A percentile compares a stretch with the other conserved stretches of the same genome.
These are phyloP conservation scores for Ardeotis arabs DNA, from an alignment of 2,113 vertebrate species.

Conservation along the genomic window DNA sequence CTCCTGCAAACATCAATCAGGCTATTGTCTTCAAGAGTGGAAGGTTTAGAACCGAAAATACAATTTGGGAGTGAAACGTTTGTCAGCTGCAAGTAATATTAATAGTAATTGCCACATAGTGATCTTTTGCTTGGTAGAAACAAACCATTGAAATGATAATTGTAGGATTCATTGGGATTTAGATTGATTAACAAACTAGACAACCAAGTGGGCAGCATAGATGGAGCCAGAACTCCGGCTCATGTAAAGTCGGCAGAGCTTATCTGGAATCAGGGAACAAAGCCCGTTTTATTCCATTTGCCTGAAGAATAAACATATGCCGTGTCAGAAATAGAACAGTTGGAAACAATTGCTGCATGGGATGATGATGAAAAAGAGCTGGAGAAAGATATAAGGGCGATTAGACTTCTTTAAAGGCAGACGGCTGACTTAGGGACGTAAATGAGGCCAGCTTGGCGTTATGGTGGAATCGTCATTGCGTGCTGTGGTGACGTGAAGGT, in stretches of 20 bases:
- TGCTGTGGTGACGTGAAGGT: background rate
- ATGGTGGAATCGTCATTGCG: background rate
- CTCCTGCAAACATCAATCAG: background rate
- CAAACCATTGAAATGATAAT: conserved; percentile 47
- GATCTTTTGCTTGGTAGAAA: conserved; percentile 28
- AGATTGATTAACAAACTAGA: conserved; percentile 11
- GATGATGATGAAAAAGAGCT: background rate
- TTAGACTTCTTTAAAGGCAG: background rate
- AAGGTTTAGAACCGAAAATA: conserved; percentile 17
- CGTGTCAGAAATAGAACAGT: background rate
- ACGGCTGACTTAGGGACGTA: background rate
- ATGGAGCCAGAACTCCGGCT: background rate
- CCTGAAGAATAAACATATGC: background rate
- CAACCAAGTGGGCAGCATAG: background rate
- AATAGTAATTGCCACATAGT: conserved; percentile 36
- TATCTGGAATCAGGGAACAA: background rate
- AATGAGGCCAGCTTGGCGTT: background rate
- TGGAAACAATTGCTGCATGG: background rate
- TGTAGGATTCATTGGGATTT: conserved; percentile 36
- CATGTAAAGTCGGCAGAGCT: background rate
- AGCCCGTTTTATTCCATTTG: background rate
- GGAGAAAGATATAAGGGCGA: background rate
- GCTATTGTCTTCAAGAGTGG: background rate
- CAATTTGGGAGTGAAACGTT: background rate
- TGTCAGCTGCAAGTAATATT: conserved; percentile 17